Percentiles rank a stretch among this genome's conserved stretches.
These are phyloP conservation scores for Symphodus melops DNA, from an alignment of 2,113 vertebrate genomes.

Conservation along the genomic window DNA sequence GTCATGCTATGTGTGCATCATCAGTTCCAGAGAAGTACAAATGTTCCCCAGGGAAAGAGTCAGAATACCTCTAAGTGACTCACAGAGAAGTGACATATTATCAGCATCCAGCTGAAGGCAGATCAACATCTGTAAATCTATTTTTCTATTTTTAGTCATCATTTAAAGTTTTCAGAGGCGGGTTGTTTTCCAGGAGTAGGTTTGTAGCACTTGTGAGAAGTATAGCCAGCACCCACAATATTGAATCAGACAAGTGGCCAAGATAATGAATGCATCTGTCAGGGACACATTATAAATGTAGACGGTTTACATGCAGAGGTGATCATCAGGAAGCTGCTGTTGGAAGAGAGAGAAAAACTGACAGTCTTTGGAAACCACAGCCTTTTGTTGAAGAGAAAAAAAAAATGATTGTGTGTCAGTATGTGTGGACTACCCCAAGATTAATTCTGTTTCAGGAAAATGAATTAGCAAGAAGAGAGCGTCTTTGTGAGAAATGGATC, in stretches of 20 bases:
- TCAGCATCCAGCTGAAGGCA: not conserved
- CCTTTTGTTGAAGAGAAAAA: constrained; percentile 37
- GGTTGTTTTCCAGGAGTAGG: constrained; percentile 8
- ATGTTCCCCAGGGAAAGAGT: not conserved
- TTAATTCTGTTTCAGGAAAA: constrained; percentile 77
- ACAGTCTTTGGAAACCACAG: constrained; percentile 45
- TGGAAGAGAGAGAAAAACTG: not conserved
- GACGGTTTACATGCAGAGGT: constrained; percentile 53
- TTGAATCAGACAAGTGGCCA: constrained; percentile 41
- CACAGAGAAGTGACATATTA: constrained; percentile 20
- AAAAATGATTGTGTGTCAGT: constrained; percentile 56
- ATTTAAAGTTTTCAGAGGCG: constrained; percentile 6
- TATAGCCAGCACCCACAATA: constrained; percentile 34
- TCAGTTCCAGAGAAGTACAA: constrained; percentile 5
- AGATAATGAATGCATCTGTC: constrained; percentile 50
- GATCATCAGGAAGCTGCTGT: constrained; percentile 39
- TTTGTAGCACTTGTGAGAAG: constrained; percentile 12
- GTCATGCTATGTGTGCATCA: constrained; percentile 2
- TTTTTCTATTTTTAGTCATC: constrained; percentile 41
- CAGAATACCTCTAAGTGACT: constrained; percentile 7
- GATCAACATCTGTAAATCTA: constrained; percentile 27
- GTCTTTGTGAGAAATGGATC: constrained; percentile 78
- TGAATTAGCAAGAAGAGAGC: constrained; percentile 77
- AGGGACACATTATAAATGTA: constrained; percentile 46
- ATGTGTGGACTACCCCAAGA: constrained; percentile 60